A percentile compares a stretch with the other conserved stretches of the same genome.
Evolutionary conservation across 2,797 vertebrate species (phyloP).

Genomic region (Pantherophis vulpinus): DNA sequence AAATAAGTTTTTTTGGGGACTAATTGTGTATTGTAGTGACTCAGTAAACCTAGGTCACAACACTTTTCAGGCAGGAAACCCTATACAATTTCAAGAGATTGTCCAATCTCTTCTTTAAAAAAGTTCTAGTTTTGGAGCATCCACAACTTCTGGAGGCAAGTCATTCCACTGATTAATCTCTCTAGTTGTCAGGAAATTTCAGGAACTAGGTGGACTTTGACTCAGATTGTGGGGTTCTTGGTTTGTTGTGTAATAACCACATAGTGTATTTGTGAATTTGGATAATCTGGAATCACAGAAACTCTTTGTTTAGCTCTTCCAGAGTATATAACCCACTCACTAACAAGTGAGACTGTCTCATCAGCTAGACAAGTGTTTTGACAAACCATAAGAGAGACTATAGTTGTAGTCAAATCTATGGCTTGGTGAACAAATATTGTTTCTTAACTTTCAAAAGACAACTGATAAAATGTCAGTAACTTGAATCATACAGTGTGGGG

Average conservation of each 20-base stretch:
- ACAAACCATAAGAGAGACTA: neutral
- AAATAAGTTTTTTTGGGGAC: no score
- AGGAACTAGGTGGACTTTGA: neutral
- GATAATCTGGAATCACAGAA: neutral
- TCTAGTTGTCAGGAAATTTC: no score
- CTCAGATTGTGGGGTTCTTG: neutral
- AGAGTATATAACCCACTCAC: neutral
- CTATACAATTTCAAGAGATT: no score
- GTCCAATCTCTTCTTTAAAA: no score
- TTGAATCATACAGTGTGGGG: no score
- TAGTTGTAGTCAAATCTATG: neutral
- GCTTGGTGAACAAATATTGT: neutral
- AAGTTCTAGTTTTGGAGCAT: no score
- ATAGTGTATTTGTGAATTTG: neutral
- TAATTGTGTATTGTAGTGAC: no score
- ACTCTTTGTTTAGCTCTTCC: neutral
- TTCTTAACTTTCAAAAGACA: neutral
- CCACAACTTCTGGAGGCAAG: no score
- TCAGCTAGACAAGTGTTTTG: neutral
- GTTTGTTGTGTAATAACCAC: neutral
- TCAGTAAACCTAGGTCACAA: no score
- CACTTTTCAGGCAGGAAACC: no score
- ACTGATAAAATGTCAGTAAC: neutral
- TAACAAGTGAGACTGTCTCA: neutral
- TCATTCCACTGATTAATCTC: no score